Base-by-base conservation (phyloP, 1,140 invertebrate genomes). In the Pollicipes pollicipes region DNA sequence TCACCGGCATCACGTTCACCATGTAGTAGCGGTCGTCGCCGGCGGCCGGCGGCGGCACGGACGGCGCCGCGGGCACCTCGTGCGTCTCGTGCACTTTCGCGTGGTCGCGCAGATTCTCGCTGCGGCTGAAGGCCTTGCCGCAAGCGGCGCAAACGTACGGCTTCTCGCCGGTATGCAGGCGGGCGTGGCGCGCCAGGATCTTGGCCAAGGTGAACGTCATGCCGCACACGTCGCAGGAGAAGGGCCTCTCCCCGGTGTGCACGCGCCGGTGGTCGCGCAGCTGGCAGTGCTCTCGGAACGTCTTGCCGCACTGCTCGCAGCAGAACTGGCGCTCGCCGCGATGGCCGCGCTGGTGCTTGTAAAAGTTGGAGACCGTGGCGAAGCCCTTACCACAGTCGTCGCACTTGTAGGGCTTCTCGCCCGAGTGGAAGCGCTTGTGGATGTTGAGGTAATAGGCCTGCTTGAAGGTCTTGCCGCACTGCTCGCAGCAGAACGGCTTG, bases 171-270 rank as follows among this genome's bases (percentile, higher is more conserved):
- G 73, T 74, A 45, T 75, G 74, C 74, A 75, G 74, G 28, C 73
- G 72, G 27, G 72, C 70, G 68, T 75, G 74, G 24, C 74, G 72
- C 32, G 75, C 73, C 70, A 77, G 69, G 73, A 75, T 74, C 64
- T 75, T 73, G 69, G 76, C 73, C 28, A 75, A 32, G 30, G 74
- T 73, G 71, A 75, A 75, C 32, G 73, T 75, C 73, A 74, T 74
- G 27, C 73, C 73, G 68, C 74, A 75, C 69, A 74, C 74, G 30
- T 74, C 73, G 37, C 74, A 75, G 76, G 89, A 85, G 79, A 88
- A 91, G 13, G 90, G 89, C 73, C 88, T 82, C 70, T 90, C 88
- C 4, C 88, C 87, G 35, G 88, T 90, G 78, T 92, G 90, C 63
- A 90, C 80, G 71, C 90, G 77, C 45, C 90, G 79, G 80, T 92